Evolutionary conservation across 2,888 invertebrate species (phyloP).

Genomic region (Danaus chrysippus): DNA sequence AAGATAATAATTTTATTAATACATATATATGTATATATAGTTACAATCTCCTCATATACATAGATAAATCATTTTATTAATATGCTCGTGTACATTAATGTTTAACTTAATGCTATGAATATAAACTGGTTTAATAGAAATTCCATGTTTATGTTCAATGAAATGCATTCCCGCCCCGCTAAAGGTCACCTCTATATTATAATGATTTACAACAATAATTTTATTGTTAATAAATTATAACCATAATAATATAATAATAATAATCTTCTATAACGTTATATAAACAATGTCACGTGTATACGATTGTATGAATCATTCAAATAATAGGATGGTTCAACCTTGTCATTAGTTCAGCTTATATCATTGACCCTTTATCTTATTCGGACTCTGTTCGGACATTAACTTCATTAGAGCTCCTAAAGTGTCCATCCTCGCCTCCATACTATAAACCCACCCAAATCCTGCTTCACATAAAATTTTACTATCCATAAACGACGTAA

Average conservation of each 20-base stretch:
- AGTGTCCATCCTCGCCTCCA: background rate
- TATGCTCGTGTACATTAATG: background rate
- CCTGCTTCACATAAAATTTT: background rate
- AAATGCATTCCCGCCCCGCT: background rate
- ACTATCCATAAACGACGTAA: background rate
- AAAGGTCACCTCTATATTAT: constrained; percentile 1
- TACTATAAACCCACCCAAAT: constrained; percentile 1
- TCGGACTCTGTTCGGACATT: too few species aligned
- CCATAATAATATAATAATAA: background rate
- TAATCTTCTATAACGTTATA: background rate
- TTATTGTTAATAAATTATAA: background rate
- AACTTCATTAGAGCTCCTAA: too few species aligned
- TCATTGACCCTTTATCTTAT: too few species aligned
- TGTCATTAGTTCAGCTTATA: too few species aligned
- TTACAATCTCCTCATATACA: too few species aligned
- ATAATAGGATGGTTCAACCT: too few species aligned
- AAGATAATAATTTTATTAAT: background rate
- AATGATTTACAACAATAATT: constrained; percentile 1
- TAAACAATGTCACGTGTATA: too few species aligned
- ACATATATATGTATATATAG: too few species aligned
- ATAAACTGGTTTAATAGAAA: background rate
- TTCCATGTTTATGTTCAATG: background rate
- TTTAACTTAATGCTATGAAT: background rate
- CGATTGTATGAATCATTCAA: too few species aligned
- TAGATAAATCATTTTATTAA: too few species aligned